These are phyloP conservation scores for Dufourea novaeangliae DNA, from an alignment of 1,140 invertebrate species.

Conservation along the genomic window DNA sequence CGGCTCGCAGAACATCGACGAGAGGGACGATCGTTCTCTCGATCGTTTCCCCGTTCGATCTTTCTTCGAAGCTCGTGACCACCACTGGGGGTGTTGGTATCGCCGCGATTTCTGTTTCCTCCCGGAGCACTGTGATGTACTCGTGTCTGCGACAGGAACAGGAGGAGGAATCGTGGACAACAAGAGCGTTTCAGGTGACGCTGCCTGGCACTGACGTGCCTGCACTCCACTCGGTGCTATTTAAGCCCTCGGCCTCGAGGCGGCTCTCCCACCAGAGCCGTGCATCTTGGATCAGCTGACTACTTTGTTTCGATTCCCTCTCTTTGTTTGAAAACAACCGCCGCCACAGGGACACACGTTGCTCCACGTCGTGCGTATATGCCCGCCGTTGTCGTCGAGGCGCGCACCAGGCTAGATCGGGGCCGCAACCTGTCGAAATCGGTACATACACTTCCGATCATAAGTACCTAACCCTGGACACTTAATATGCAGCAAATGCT, in stretches of 20 bases:
- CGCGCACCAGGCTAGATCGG: not conserved
- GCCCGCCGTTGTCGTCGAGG: not conserved
- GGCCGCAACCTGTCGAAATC: constrained; percentile 58
- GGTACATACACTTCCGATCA: too few species aligned
- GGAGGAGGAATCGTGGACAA: not conserved
- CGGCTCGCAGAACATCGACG: not conserved
- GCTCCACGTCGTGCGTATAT: not conserved
- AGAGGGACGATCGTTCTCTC: not conserved
- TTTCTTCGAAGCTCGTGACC: not conserved
- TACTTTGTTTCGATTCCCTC: constrained; percentile 63
- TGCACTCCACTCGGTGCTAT: constrained; percentile 73
- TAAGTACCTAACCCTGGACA: too few species aligned
- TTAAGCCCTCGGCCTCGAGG: constrained; percentile 78
- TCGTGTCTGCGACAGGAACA: too few species aligned
- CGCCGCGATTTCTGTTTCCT: not conserved
- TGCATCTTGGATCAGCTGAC: constrained; percentile 75
- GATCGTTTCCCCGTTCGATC: constrained; percentile 8
- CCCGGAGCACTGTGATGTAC: too few species aligned
- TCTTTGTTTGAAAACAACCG: constrained; percentile 80
- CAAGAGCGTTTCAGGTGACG: constrained; percentile 54
- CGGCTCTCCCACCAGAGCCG: constrained; percentile 61
- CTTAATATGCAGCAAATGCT: too few species aligned
- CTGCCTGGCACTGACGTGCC: constrained; percentile 75
- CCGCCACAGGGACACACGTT: not conserved
- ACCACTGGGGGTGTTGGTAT: too few species aligned